Base-by-base conservation (phyloP, 2,797 vertebrate species). In the Tadarida brasiliensis region DNA sequence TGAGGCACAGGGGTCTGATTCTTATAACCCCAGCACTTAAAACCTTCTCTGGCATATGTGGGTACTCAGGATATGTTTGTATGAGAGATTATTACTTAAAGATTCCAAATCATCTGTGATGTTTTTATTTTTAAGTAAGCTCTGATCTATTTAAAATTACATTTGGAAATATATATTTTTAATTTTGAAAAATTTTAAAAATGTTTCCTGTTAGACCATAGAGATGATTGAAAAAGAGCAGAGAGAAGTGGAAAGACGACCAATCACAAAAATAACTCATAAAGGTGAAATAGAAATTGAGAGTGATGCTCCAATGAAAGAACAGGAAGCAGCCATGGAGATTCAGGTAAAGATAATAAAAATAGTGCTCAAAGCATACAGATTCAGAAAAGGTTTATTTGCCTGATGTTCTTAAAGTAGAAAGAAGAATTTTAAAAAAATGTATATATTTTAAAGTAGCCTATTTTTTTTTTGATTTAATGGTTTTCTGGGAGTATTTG, bases 261-360 rank as follows among this genome's bases (percentile, higher is more conserved):
- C 99, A 26, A 99, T 99, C 96, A 99, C 99, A 65, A 99, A 99
- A 98, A 99, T 99, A 98, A 99, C 99, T 94, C 99, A 99, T 98
- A 99, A 99, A 99, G 99, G 99, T 86, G 99, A 99, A 98, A 99
- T 99, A 96, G 99, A 99, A 98, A 99, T 99, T 95, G 99, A 99
- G 98, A 99, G 99, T 97, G 99, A 99, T 97, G 99, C 99, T 90
- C 99, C 99, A 61, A 99, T 98, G 92, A 99, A 99, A 97, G 99
- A 99, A 84, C 98, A 98, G 96, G 98, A 99, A 20, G 99, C 99
- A 97, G 98, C 98, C 39, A 98, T 99, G 97, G 98, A 99, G 96
- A 98, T 97, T 70, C 99, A 99, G 99, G 99, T 99, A 98, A 95
- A 59, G 56, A 98, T 95, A 67, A 90, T 67, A 92, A 39, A 91